Percentiles rank a stretch among this genome's conserved stretches.
Evolutionary conservation across 2,888 invertebrate genomes (phyloP).

Genomic region (Monopis laevigella): DNA sequence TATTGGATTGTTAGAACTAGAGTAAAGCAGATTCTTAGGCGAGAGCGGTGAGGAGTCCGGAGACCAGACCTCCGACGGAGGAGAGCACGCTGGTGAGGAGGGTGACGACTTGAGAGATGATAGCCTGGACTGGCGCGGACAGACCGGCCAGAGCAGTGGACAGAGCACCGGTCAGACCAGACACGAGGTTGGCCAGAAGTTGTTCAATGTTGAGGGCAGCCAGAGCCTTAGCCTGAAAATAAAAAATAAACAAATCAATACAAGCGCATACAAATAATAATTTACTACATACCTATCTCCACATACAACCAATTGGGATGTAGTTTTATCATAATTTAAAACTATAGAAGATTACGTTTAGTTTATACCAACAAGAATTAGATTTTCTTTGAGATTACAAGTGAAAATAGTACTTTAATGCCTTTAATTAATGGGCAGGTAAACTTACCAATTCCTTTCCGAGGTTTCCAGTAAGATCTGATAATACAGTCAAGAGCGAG

Average conservation of each 20-base stretch:
- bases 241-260: too few relatives aligned
- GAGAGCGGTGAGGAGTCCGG: not conserved
- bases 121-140: slow-evolving; percentile 4
- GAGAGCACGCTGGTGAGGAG: slow-evolving; percentile 1
- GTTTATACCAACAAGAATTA: too few relatives aligned
- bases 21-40: too few relatives aligned
- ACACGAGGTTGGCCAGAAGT: not conserved
- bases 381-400: too few relatives aligned
- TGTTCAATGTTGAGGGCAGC: not conserved
- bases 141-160: slow-evolving; percentile 3
- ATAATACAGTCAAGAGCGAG: slow-evolving; percentile 1
- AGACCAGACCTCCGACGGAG: not conserved
- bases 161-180: slow-evolving; percentile 1
- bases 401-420: too few relatives aligned
- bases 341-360: too few relatives aligned
- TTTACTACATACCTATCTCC: too few relatives aligned
- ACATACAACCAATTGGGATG: too few relatives aligned
- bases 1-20: too few relatives aligned
- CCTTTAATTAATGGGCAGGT: too few relatives aligned
- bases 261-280: too few relatives aligned
- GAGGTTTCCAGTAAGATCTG: slow-evolving; percentile 4
- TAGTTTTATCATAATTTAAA: too few relatives aligned
- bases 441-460: slow-evolving; percentile 8
- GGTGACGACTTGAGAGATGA: not conserved
- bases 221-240: slow-evolving; percentile 3